These are phyloP conservation scores for Drosophila parthenogenetica DNA, from an alignment of 2,888 invertebrate genomes.

Conservation along the genomic window DNA sequence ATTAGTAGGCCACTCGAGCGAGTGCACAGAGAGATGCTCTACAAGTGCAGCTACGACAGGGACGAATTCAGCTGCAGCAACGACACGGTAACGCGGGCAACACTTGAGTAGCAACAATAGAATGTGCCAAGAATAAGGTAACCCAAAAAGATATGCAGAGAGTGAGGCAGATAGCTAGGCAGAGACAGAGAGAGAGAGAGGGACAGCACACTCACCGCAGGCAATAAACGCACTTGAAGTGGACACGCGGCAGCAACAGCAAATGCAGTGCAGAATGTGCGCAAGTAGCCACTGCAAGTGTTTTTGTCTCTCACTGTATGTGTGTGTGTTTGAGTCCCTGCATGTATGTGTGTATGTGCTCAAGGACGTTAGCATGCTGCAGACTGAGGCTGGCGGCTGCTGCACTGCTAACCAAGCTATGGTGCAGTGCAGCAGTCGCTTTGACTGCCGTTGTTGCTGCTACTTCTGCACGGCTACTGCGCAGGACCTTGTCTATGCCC, in stretches of 20 bases:
- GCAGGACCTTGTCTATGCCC: slow-evolving; percentile 70
- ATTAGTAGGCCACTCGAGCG: slow-evolving; percentile 74
- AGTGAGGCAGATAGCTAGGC: slow-evolving; percentile 1
- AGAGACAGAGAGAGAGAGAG: slow-evolving; percentile 8
- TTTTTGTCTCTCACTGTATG: slow-evolving; percentile 4
- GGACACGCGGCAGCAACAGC: slow-evolving; percentile 39
- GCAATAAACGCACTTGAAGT: slow-evolving; percentile 76
- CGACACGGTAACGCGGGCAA: slow-evolving; percentile 29
- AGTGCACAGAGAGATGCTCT: slow-evolving; percentile 55
- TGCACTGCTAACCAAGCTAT: slow-evolving; percentile 56
- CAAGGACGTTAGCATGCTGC: slow-evolving; percentile 65
- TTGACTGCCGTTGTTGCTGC: slow-evolving; percentile 31
- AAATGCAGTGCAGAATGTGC: slow-evolving; percentile 32
- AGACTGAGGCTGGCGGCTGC: slow-evolving; percentile 41
- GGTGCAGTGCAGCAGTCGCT: slow-evolving; percentile 60
- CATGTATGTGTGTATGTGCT: slow-evolving; percentile 34
- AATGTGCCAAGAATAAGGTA: slow-evolving; percentile 73
- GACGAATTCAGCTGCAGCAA: slow-evolving; percentile 23
- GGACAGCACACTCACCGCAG: slow-evolving; percentile 36
- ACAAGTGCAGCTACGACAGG: slow-evolving; percentile 64
- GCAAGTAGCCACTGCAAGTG: slow-evolving; percentile 54
- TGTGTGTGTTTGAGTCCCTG: slow-evolving; percentile 4
- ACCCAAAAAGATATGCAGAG: slow-evolving; percentile 60
- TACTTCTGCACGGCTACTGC: slow-evolving; percentile 63
- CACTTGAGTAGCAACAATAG: slow-evolving; percentile 68